phyloP scores from a whole-genome alignment of 2,797 vertebrate genomes.

The Knipowitschia caucasica region DNA sequence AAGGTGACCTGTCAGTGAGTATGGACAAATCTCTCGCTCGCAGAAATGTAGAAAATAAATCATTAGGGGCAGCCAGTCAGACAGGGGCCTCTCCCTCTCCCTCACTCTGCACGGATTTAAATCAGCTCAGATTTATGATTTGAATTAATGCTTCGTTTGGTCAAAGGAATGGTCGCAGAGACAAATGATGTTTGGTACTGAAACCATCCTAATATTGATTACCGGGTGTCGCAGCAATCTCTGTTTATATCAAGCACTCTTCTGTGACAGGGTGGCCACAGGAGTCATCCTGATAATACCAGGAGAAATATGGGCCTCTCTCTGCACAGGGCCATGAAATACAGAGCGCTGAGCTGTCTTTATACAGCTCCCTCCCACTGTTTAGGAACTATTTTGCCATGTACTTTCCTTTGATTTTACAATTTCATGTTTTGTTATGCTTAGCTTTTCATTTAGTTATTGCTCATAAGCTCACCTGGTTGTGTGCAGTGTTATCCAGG shows the following conservation, averaged over 20 bases:
- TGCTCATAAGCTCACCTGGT: not conserved
- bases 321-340: slow-evolving; percentile 58
- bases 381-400: slow-evolving; percentile 39
- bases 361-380: slow-evolving; percentile 29
- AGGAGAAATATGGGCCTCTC: slow-evolving; percentile 86
- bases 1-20: slow-evolving; percentile 99
- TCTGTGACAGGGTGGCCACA: slow-evolving; percentile 97
- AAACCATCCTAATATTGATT: slow-evolving; percentile 99
- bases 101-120: slow-evolving; percentile 91
- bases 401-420: not conserved
- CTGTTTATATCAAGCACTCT: slow-evolving; percentile 99
- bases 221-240: slow-evolving; percentile 99
- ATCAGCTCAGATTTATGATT: slow-evolving; percentile 99
- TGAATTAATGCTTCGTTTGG: slow-evolving; percentile 99
- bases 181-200: slow-evolving; percentile 99
- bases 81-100: slow-evolving; percentile 64
- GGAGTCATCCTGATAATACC: slow-evolving; percentile 92
- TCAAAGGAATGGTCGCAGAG: slow-evolving; percentile 97
- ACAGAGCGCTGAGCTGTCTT: slow-evolving; percentile 57
- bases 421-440: too few relatives aligned
- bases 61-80: slow-evolving; percentile 96
- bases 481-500: not conserved
- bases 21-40: slow-evolving; percentile 99
- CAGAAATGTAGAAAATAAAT: slow-evolving; percentile 99
- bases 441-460: not conserved